Base-by-base conservation (phyloP, 1,140 invertebrate species). In the Halictus rubicundus region DNA sequence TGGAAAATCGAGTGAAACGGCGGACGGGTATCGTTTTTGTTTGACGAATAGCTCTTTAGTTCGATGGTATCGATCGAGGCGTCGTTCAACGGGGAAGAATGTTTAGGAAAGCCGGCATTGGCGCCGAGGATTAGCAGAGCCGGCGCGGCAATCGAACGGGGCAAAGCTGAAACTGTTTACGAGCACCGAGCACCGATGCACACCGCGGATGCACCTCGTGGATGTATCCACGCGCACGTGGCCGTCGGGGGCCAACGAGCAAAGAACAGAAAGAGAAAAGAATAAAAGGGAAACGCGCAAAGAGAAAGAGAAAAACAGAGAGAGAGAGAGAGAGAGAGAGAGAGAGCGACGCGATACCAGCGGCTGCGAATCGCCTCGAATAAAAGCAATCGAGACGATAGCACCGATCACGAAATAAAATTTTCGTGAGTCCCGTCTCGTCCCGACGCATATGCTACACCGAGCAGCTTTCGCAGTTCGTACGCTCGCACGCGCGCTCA, bases 341-440 rank as follows among this genome's bases (percentile, higher is more conserved):
- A 76, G 79, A 80, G 71, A 78, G 54, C 65, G 79, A 74, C 61
- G 72, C 74, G 75, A 85, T 85, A 84, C 63, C 79, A 49, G 71
- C 72, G 72, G 68, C 54, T 66, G 78, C 52, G 80, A 81, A 86
- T 76, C 42, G 69, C 66, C 78, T 25, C 66, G 79, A 83, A 89
- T 89, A 87, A 88, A 87, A 84, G 81, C 83, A 84, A 89, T 88
- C 84, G 88, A 86, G 65, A 68, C 78, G 73, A 84, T 87, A 85
- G 80, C 81, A 79, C 81, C 81, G 85, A 88, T 89, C 72, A 80
- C 81, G 83, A 87, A 87, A 88, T 87, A 89, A 88, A 89, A 89
- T 89, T 85, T 89, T 88, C 82, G 80, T 85, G 85, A 46, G 86
- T 88, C 71, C 76, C 74, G 14, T 52, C 54, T 57, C 54, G 54